These are phyloP conservation scores for Clavelina lepadiformis DNA, from an alignment of 23 tunicate species.

Conservation along the genomic window DNA sequence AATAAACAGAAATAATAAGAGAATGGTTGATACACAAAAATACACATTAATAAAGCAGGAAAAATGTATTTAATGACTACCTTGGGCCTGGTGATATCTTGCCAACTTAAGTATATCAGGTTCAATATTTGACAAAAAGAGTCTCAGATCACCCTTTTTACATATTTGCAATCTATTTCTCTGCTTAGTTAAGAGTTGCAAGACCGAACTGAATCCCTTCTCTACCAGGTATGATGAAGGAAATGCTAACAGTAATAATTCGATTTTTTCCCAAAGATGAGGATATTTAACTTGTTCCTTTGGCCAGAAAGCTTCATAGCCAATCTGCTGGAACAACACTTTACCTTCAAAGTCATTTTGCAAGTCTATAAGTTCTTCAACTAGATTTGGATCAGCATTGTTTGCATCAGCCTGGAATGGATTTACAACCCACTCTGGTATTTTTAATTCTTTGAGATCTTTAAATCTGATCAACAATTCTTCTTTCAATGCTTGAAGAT, in stretches of 20 bases:
- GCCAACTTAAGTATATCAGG: conserved; percentile 18
- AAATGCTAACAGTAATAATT: conserved; percentile 16
- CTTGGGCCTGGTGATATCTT: conserved; percentile 9
- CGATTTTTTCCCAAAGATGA: conserved; percentile 13
- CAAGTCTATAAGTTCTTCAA: conserved; percentile 17
- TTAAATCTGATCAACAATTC: conserved; percentile 14
- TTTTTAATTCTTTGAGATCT: conserved; percentile 16
- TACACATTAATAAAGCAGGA: background rate
- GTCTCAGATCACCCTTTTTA: conserved; percentile 12
- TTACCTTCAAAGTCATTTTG: conserved; percentile 22
- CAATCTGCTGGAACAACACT: conserved; percentile 25
- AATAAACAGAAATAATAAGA: too few species aligned
- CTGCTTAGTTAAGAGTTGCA: conserved; percentile 22
- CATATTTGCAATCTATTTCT: background rate
- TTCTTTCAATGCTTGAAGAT: conserved; percentile 7
- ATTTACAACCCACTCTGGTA: conserved; percentile 21
- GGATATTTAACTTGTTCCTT: conserved; percentile 3
- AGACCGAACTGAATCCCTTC: conserved; percentile 22
- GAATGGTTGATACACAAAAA: conserved; percentile 9
- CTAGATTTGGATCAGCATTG: too few species aligned
- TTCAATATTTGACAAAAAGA: conserved; percentile 18
- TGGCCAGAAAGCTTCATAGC: conserved; percentile 16
- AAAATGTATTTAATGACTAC: conserved; percentile 2
- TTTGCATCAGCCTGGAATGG: background rate
- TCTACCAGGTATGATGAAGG: conserved; percentile 25